phyloP scores from a whole-genome alignment of 1,140 invertebrate species.

The Brachystomella parvula region DNA sequence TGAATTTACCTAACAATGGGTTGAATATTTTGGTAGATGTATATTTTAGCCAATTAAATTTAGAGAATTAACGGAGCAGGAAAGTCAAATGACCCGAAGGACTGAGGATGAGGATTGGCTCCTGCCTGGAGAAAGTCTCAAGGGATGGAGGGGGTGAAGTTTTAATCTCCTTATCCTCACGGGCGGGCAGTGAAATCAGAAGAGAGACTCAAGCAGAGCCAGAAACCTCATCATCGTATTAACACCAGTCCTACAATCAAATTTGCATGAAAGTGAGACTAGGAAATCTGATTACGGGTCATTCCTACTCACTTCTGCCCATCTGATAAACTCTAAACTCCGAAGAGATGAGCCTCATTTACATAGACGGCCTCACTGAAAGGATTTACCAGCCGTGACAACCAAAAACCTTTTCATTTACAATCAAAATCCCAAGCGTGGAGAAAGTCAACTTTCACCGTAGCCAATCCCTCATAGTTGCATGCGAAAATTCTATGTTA shows the following conservation, averaged over 20 bases:
- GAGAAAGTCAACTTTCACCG: not conserved
- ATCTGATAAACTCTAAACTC: not conserved
- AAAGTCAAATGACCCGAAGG: slow-evolving; percentile 7
- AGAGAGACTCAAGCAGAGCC: not conserved
- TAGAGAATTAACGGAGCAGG: not conserved
- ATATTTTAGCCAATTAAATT: not conserved
- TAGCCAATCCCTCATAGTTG: no score
- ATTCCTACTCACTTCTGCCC: not conserved
- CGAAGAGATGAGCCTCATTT: no score
- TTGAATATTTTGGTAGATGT: no score
- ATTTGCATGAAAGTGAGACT: slow-evolving; percentile 7
- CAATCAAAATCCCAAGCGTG: no score
- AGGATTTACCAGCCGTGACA: no score
- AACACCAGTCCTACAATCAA: not conserved
- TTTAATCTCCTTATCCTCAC: slow-evolving; percentile 6
- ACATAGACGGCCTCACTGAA: no score
- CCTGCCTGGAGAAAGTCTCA: not conserved
- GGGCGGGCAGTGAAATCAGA: no score
- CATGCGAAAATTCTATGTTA: not conserved
- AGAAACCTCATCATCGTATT: slow-evolving; percentile 3
- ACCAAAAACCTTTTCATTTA: no score
- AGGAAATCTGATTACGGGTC: slow-evolving; percentile 8
- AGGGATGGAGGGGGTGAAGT: not conserved
- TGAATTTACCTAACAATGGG: no score
- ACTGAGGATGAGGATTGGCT: no score